These are phyloP conservation scores for Pachydiplax longipennis DNA, from an alignment of 2,888 invertebrate genomes.

Conservation along the genomic window DNA sequence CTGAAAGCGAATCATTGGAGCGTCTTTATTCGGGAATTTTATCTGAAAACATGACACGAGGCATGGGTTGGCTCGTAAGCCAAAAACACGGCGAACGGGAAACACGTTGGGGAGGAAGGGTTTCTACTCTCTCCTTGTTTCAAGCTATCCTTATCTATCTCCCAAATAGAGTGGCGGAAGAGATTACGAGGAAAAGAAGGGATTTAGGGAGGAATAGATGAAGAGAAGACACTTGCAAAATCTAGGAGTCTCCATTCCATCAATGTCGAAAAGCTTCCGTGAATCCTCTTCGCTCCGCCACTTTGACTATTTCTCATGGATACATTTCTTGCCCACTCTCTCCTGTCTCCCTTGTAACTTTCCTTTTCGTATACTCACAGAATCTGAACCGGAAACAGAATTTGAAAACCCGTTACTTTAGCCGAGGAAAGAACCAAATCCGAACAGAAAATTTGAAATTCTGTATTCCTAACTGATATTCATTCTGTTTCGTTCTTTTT, in stretches of 20 bases:
- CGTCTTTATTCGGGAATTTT: background rate
- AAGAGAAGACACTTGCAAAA: background rate
- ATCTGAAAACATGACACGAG: background rate
- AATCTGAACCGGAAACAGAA: too few species aligned
- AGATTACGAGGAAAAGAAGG: background rate
- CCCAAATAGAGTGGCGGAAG: background rate
- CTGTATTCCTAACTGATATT: too few species aligned
- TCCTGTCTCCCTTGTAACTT: background rate
- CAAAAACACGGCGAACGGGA: background rate
- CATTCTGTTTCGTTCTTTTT: too few species aligned
- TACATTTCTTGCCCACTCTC: background rate
- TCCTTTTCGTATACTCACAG: background rate
- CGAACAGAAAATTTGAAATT: too few species aligned
- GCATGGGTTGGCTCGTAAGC: background rate
- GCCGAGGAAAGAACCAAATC: too few species aligned
- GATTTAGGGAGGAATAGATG: background rate
- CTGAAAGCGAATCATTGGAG: too few species aligned
- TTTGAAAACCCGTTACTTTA: too few species aligned
- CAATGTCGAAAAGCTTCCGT: background rate
- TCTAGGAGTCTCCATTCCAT: background rate
- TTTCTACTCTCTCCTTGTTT: background rate
- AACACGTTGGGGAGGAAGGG: background rate
- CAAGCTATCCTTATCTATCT: background rate
- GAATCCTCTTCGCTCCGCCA: background rate
- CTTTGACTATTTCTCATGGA: background rate